Conservation (phyloP, 64 coral and sea anemone species). For the Stylophora pistillata region DNA sequence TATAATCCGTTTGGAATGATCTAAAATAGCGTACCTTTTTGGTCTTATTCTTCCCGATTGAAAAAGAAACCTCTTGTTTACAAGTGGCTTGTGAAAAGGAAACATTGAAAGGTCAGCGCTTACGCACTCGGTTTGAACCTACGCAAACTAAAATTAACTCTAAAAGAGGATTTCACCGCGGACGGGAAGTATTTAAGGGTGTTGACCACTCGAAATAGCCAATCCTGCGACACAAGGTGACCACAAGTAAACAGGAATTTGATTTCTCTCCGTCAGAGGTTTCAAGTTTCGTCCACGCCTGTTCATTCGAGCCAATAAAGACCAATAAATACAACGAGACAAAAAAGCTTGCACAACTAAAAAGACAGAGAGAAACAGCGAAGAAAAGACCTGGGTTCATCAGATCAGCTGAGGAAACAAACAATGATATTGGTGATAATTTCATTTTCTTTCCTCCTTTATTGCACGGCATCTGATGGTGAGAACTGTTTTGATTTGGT, state of each 20-base stretch:
- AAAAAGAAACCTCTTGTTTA: too few species aligned
- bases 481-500: too few species aligned
- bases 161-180: background rate
- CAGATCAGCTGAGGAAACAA: too few species aligned
- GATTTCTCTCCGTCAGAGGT: background rate
- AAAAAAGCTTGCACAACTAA: background rate
- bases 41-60: too few species aligned
- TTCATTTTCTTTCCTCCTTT: constrained; percentile 16
- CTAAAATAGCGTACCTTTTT: too few species aligned
- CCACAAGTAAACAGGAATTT: background rate
- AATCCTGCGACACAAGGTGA: background rate
- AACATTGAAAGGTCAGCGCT: background rate
- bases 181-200: background rate
- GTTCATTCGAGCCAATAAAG: background rate
- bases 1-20: too few species aligned
- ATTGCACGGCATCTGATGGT: background rate
- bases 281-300: background rate
- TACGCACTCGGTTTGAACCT: background rate
- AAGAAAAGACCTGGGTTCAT: background rate
- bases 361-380: background rate
- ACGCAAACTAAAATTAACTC: background rate
- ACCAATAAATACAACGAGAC: background rate
- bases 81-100: too few species aligned
- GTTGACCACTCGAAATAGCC: background rate
- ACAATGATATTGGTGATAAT: too few species aligned